Evolutionary conservation across 2,888 invertebrate species (phyloP), one percentile per base, ranked within the genome.

Genomic region (Scaptomyza cyrtandrae): DNA sequence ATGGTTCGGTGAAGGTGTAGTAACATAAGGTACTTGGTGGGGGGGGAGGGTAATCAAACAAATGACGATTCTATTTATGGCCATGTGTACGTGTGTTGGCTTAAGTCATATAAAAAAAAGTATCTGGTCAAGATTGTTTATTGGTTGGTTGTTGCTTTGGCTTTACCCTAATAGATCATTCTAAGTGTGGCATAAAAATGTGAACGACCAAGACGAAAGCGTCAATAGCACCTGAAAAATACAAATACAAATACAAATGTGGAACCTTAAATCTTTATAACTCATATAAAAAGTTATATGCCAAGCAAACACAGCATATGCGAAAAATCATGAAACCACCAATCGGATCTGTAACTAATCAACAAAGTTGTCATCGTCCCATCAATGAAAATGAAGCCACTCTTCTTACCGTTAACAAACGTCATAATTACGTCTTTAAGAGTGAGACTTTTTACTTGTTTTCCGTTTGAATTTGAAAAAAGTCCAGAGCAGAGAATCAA

Each of bases 51-150:
- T 75, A 75, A 75, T 75, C 75, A 75, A 45, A 59, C 37, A 75
- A 75, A 75, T 66, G 69, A 65, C 68, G 73, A 53, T 62, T 75
- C 68, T 72, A 77, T 77, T 75, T 75, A 75, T 71, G 71, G 59
- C 58, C 50, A 16, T 2, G 16, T 54, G 66, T 72, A 72, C 71
- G 71, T 71, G 71, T 61, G 59, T 60, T 54, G 31, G 68, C 48
- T 19, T 14, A 24, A 24, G 24, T 24, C 24, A 24, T 24, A n/a
- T n/a, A n/a, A 3, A 24, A 24, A 24, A 0, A 24, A 24, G 24
- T 24, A 24, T 24, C 24, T 29, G 14, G n/a, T 24, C 31, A 14
- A 37, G 37, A 45, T 46, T 60, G 19, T 37, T 55, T 31, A 3
- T 9, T 29, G 29, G 27, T 45, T 46, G 10, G 14, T 31, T 46